phyloP scores from a whole-genome alignment of 2,113 vertebrate species.

The Taurulus bubalis region DNA sequence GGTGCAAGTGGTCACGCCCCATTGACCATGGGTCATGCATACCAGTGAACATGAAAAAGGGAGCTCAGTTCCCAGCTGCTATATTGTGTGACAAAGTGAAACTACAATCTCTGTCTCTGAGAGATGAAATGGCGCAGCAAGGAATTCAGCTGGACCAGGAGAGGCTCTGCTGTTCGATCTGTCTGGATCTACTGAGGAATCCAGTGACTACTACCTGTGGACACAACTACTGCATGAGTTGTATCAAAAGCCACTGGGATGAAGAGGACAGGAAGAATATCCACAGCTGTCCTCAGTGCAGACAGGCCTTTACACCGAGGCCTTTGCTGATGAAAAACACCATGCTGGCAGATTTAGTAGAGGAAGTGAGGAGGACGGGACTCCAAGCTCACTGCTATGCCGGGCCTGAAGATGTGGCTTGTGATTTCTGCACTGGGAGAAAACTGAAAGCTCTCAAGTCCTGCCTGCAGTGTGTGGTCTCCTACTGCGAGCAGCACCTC shows the following conservation, averaged over 20 bases:
- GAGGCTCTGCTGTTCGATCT: neutral
- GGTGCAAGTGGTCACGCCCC: neutral
- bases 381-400: neutral
- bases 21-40: neutral
- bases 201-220: constrained; percentile 3
- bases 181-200: constrained; percentile 5
- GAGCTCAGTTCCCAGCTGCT: neutral
- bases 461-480: too few species aligned
- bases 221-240: constrained; percentile 3
- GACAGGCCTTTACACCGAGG: neutral
- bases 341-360: constrained; percentile 20
- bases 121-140: neutral
- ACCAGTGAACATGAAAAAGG: neutral
- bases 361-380: constrained; percentile 16
- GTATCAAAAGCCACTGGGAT: constrained; percentile 13
- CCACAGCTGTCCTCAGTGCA: constrained; percentile 4
- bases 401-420: neutral
- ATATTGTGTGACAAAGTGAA: neutral
- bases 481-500: too few species aligned
- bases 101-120: neutral
- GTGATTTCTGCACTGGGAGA: constrained; percentile 6
- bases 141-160: neutral
- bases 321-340: constrained; percentile 6
- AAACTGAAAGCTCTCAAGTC: neutral
- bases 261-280: neutral